phyloP scores from a whole-genome alignment of 2,888 invertebrate genomes.

The Drosophila peninsularis region DNA sequence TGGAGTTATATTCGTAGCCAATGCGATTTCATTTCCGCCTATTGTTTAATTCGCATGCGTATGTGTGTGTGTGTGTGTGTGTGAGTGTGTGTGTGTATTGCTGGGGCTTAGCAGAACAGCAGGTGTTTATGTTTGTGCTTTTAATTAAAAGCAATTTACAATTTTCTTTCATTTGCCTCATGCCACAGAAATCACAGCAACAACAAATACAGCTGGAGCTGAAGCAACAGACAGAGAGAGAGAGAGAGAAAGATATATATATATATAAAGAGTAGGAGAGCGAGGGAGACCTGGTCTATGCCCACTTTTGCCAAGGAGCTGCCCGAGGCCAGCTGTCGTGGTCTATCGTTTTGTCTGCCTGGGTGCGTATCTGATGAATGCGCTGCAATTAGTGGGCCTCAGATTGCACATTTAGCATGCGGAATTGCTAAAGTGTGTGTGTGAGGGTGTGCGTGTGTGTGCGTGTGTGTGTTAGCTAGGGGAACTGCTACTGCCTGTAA shows the following conservation, averaged over 20 bases:
- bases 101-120: conserved; percentile 54
- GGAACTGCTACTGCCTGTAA: conserved; percentile 10
- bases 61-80: conserved; percentile 23
- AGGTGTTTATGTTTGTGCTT: conserved; percentile 80
- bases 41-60: conserved; percentile 52
- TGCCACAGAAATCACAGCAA: conserved; percentile 51
- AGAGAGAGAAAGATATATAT: background rate
- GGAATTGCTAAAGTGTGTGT: conserved; percentile 14
- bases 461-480: background rate
- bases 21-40: conserved; percentile 73
- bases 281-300: background rate
- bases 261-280: no score
- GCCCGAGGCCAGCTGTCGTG: conserved; percentile 28
- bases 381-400: conserved; percentile 73
- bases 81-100: conserved; percentile 25
- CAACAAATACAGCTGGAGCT: conserved; percentile 15
- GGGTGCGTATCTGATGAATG: conserved; percentile 72
- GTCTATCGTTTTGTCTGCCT: conserved; percentile 53
- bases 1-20: conserved; percentile 50
- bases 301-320: conserved; percentile 28
- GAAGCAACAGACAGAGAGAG: background rate
- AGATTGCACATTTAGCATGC: conserved; percentile 74
- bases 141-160: conserved; percentile 82
- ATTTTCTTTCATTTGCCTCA: conserved; percentile 72
- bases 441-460: background rate